Conservation (phyloP, 2,113 vertebrate genomes). For the Orcinus orca region DNA sequence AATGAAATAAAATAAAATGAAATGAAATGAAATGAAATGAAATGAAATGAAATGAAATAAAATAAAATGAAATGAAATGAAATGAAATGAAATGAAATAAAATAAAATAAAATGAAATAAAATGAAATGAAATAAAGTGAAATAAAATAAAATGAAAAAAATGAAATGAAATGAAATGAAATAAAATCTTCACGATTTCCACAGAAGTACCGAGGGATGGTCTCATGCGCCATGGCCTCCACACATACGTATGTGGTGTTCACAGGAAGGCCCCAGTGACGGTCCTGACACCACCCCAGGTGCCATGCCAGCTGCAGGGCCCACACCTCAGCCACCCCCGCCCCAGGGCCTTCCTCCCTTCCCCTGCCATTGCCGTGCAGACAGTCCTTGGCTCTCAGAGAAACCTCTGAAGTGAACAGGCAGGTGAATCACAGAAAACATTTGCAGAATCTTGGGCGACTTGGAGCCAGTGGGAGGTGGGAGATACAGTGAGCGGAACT, state of each 20-base stretch:
- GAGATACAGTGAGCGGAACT: not conserved
- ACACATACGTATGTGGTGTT: fast-evolving
- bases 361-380: not conserved
- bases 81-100: no score
- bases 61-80: fast-evolving
- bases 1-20: fast-evolving
- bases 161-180: no score
- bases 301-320: not conserved
- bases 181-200: not conserved
- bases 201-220: not conserved
- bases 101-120: no score
- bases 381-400: not conserved
- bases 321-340: fast-evolving
- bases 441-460: not conserved
- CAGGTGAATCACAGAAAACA: not conserved
- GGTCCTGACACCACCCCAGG: fast-evolving
- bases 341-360: not conserved
- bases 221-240: not conserved
- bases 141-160: no score
- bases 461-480: not conserved
- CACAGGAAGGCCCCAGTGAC: fast-evolving
- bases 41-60: not conserved
- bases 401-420: not conserved
- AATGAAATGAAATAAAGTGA: no score
- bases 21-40: no score